Percentiles rank a stretch among this genome's conserved stretches.
phyloP scores from a whole-genome alignment of 2,888 invertebrate genomes.

The Diabrotica balteata region DNA sequence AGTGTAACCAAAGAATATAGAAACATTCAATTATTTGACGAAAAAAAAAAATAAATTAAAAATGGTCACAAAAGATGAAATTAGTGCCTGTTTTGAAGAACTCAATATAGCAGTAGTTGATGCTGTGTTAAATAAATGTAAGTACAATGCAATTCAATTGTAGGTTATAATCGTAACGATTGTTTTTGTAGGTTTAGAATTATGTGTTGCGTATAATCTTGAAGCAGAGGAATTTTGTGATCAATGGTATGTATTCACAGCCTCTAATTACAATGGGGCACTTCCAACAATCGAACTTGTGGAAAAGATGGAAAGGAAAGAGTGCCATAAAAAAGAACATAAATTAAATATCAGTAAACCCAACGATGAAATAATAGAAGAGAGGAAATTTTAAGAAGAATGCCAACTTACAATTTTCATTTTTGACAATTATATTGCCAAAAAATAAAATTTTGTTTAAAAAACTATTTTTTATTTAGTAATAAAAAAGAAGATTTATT shows the following conservation, averaged over 20 bases:
- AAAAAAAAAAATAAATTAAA: conserved; percentile 2
- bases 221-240: conserved; percentile 75
- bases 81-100: conserved; percentile 46
- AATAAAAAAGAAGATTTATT: no score
- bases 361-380: conserved; percentile 21
- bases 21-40: no score
- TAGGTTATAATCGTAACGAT: conserved; percentile 7
- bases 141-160: conserved; percentile 38
- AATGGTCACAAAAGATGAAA: conserved; percentile 44
- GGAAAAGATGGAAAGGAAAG: conserved; percentile 70
- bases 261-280: conserved; percentile 69
- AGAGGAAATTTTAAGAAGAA: conserved; percentile 43
- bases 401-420: no score
- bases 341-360: conserved; percentile 47
- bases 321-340: conserved; percentile 62
- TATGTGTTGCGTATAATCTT: conserved; percentile 70
- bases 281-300: conserved; percentile 69
- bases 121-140: conserved; percentile 68
- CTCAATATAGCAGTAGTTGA: conserved; percentile 57
- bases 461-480: no score
- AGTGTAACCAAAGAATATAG: no score
- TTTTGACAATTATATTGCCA: no score
- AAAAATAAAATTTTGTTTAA: no score
- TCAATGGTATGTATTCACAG: conserved; percentile 80
- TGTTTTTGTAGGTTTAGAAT: conserved; percentile 63